Base-by-base conservation (phyloP, 2,888 invertebrate genomes). In the Tipula lateralis region DNA sequence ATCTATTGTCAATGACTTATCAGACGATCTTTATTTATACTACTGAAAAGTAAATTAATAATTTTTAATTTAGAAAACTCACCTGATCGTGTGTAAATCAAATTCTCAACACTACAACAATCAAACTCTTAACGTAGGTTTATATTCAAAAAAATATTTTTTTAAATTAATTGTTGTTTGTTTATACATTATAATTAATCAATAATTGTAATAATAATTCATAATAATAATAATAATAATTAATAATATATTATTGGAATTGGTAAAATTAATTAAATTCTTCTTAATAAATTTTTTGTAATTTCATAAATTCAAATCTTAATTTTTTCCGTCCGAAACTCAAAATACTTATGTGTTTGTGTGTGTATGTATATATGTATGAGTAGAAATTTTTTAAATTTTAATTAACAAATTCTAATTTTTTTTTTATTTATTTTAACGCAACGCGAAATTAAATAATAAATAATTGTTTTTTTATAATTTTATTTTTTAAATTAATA, bases 91-190 rank as follows among this genome's bases (percentile, higher is more conserved):
- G n/a, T 2, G 44, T n/a, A n/a, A n/a, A n/a, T 3, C n/a, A 7
- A 3, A n/a, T 13, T n/a, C 13, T 44, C 44, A n/a, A 2, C 44
- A 66, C 0, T 7, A 66, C 19, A 66, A 1, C 44, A 44, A 66
- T 66, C 66, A 66, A 66, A 66, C 66, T 66, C 66, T 2, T 16
- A n/a, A 12, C 16, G n/a, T n/a, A 66, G 9, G 24, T 66, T 19
- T 66, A 66, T 66, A 66, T 66, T 66, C 66, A 66, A 66, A 66
- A 66, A 66, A 66, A 66, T 66, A 66, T 66, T 66, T 66, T 66
- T 66, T 66, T 66, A 66, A 66, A 66, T 66, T 24, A 66, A 66
- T 66, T 66, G 66, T 66, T 66, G 66, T 66, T 66, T 66, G 19
- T 66, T 66, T 66, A 66, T 66, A 66, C 66, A 66, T 66, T 66